Evolutionary conservation across 2,797 vertebrate species (phyloP), one percentile per base, ranked within the genome.

Genomic region (Enteromius radiatus): DNA sequence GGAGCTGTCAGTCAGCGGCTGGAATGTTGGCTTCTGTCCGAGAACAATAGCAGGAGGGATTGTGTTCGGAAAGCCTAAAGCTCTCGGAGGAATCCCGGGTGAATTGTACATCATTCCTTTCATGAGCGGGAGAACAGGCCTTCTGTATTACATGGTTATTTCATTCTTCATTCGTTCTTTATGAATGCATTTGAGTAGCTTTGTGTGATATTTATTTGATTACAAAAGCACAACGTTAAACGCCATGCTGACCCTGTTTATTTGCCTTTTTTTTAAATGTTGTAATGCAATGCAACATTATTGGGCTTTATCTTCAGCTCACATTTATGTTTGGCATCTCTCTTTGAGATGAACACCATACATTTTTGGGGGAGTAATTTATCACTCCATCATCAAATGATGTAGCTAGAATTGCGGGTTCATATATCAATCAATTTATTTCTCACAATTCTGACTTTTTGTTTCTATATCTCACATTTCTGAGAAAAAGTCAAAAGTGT

Each of bases 61-160:
- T 84, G 76, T 89, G 88, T 87, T 86, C 79, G 70, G 80, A 76
- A 54, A 41, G 63, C 56, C 68, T 31, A 4, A 52, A 61, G 67
- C 67, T 19, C 64, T 78, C 33, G 4, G 5, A 76, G 49, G 81
- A 82, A 82, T 82, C 73, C 81, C 0, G 36, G 43, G 73, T 31
- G 81, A 63, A 76, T 82, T 76, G 73, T 38, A 76, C 63, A 68
- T 73, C 26, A 82, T 82, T 82, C 59, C 63, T 76, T 43, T 82
- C 31, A 41, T 5, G 12, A 76, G 63, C 61, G 26, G 47, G 11
- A 69, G 54, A 84, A 80, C 36, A 56, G 70, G 69, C 70, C 64
- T 74, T 75, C 33, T 67, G 54, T 33, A n/a, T n/a, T 31, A 33
- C 45, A 43, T 15, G 31, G 67, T 43, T 79, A 26, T 69, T 79